Evolutionary conservation across 1,140 invertebrate genomes (phyloP), one percentile per base, ranked within the genome.

Genomic region (Meloidogyne exigua): DNA sequence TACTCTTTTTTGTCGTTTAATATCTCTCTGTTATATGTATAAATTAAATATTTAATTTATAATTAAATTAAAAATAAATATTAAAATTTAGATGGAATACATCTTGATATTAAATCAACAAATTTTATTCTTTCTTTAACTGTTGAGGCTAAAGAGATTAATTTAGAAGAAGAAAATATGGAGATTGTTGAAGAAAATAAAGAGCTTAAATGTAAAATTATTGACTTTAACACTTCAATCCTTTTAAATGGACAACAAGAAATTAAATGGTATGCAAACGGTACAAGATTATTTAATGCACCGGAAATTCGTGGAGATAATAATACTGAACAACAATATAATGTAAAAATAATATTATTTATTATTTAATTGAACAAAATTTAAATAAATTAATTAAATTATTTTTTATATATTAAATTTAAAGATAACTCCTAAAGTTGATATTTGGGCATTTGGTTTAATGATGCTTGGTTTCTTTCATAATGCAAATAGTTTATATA

Each of bases 381-480:
- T 32, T 32, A 32, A 32, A 3, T 3, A 3, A 32, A 32, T 3
- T 3, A 32, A 32, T 3, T 3, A 32, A 32, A 32, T n/a, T 39
- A 0, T 39, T 39, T 39, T 39, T 39, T 9, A 39, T 39, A 39
- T 9, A 39, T 39, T n/a, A n/a, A n/a, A n/a, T n/a, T n/a, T 39
- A 39, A 18, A 49, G 49, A n/a, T 57, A 9, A 57, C 18, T 7
- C 1, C 18, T 9, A 57, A 57, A 57, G 49, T 1, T 57, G 49
- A 57, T 57, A 57, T 57, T 57, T 57, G 49, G 49, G 18, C 49
- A n/a, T 57, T 57, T n/a, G 49, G 49, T n/a, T 57, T 57, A 57
- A 57, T 57, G 49, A 57, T 57, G 7, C 10, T n/a, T 7, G 49
- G 49, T n/a, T n/a, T 57, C 0, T 9, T 21, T 9, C 7, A 57